These are phyloP conservation scores for Cephus runcator DNA, from an alignment of 2,888 invertebrate species.

Conservation along the genomic window DNA sequence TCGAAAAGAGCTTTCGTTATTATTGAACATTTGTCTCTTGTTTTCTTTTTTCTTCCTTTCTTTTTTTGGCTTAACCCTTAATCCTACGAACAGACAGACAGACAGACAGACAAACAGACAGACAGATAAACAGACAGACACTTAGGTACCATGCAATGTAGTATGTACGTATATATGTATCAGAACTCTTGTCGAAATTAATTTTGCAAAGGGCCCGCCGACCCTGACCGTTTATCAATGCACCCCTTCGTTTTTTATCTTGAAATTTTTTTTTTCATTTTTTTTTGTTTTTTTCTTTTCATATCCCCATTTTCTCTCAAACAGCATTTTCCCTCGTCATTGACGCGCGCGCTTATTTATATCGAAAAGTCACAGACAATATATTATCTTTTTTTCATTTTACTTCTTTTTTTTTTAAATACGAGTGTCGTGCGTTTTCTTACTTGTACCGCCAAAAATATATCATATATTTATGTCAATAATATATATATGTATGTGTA, in stretches of 20 bases:
- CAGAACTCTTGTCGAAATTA: conserved; percentile 13
- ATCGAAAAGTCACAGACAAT: conserved; percentile 54
- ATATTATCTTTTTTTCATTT: conserved; percentile 34
- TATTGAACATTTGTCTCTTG: not conserved
- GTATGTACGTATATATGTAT: conserved; percentile 28
- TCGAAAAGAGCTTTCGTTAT: not conserved
- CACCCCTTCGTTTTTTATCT: not conserved
- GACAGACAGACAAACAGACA: conserved; percentile 12
- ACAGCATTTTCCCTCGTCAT: not conserved
- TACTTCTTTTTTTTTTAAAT: conserved; percentile 15
- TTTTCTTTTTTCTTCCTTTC: not conserved
- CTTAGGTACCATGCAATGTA: conserved; percentile 44
- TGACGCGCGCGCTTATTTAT: conserved; percentile 22
- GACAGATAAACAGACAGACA: conserved; percentile 37
- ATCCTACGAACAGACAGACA: conserved; percentile 1
- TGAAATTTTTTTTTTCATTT: too few species aligned
- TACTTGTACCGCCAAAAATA: conserved; percentile 54
- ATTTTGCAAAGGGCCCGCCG: not conserved
- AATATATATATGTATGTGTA: conserved; percentile 26
- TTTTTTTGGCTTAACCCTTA: conserved; percentile 1
- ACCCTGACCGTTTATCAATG: not conserved
- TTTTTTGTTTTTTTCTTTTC: too few species aligned
- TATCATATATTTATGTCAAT: conserved; percentile 32
- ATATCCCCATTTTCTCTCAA: not conserved
- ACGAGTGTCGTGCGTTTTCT: conserved; percentile 41